Evolutionary conservation across 1,140 invertebrate species (phyloP), one percentile per base, ranked within the genome.

Genomic region (Eulimnadia texana): DNA sequence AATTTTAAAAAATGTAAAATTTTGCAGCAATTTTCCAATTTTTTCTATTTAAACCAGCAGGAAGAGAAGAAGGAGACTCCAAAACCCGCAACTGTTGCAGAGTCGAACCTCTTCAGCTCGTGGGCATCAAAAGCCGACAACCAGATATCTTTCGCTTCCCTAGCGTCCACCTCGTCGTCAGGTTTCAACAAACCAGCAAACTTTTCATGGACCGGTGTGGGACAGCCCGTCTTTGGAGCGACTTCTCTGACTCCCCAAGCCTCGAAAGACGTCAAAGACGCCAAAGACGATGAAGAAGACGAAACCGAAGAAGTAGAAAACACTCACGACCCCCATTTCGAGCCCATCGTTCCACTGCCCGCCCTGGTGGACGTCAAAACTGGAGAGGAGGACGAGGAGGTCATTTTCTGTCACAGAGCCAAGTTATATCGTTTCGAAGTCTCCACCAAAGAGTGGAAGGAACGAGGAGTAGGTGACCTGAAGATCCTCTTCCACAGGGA

Each of bases 391-490:
- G 71, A 76, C 58, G 73, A 77, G 67, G 68, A 74, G 42, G 68
- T 83, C 9, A 63, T 92, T 2, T 89, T 84, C 68, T 79, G 84
- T 66, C 75, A 82, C 65, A 77, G 82, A 47, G 82, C 82, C 0
- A 88, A 84, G 68, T 69, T 93, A 3, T 79, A 84, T 66, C 77
- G 85, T 22, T 88, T 79, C 68, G 80, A 81, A 70, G 72, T n/a
- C n/a, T n/a, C n/a, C n/a, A n/a, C 71, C 49, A 84, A 84, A 69
- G 79, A 89, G 69, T 94, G 90, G 89, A 93, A 93, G 69, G 90
- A 93, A 68, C 77, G 87, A 28, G 90, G 90, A 0, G 71, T 88
- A 47, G 89, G 90, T 13, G 81, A 84, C 63, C 71, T 89, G 9
- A 79, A 88, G 63, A 75, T 93, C n/a, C 73, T 92, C 50, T 79